These are phyloP conservation scores for Colinus virginianus DNA, from an alignment of 2,113 vertebrate species.

Conservation along the genomic window DNA sequence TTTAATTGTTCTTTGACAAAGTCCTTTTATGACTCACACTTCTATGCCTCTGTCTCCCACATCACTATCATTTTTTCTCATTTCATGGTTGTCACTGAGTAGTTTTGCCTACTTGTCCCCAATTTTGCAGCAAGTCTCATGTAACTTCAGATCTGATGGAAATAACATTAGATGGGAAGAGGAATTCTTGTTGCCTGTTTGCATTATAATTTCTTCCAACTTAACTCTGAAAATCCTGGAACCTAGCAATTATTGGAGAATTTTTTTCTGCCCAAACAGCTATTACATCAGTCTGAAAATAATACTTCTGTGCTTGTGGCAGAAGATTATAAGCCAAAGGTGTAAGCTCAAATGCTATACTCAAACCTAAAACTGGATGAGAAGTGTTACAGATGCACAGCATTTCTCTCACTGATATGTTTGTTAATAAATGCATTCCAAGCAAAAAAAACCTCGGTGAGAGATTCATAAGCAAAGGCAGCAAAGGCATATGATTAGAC, in stretches of 20 bases:
- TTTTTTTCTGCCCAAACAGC: background rate
- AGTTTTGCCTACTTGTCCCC: background rate
- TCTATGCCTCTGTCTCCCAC: background rate
- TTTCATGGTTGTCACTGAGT: background rate
- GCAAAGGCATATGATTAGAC: background rate
- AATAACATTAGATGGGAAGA: background rate
- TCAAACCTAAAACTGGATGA: background rate
- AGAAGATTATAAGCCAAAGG: background rate
- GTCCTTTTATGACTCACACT: background rate
- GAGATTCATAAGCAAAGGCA: background rate
- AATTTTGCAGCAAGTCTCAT: background rate
- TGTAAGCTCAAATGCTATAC: background rate
- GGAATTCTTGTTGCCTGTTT: background rate
- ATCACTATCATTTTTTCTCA: background rate
- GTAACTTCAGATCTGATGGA: background rate
- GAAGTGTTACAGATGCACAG: background rate
- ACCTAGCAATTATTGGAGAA: background rate
- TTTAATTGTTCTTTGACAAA: constrained; percentile 25
- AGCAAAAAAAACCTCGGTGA: background rate
- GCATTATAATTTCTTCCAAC: background rate
- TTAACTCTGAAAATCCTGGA: background rate
- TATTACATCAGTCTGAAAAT: background rate
- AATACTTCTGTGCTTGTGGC: background rate
- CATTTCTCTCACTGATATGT: background rate
- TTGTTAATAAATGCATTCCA: background rate